Base-by-base conservation (phyloP, 2,113 vertebrate genomes). In the Paratilapia polleni region DNA sequence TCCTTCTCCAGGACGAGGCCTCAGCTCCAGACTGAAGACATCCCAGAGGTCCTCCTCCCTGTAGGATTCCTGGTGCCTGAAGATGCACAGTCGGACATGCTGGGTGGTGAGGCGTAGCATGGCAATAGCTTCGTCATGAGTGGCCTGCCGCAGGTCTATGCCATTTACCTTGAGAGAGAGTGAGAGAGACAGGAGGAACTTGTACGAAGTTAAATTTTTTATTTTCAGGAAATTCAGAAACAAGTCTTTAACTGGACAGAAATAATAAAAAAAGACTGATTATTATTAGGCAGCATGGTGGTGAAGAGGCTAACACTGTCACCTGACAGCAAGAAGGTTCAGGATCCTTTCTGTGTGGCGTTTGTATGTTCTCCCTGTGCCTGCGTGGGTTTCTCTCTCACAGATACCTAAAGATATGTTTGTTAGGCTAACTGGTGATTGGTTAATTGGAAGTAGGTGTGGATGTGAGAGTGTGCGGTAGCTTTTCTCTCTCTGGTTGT, bases 61-160 rank as follows among this genome's bases (percentile, higher is more conserved):
- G 94, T 97, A 97, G 2, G 96, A 96, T 58, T 97, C 94, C 85
- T 97, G 97, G 70, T 97, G 97, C 84, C 98, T 96, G 91, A 97
- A 99, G 66, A 99, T 95, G 1, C 95, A 95, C 49, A 99, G 93
- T 10, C 93, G 93, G 60, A 99, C 97, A 41, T 95, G 96, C 17
- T 98, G 97, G 6, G 97, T 97, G 6, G 97, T 98, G 77, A 99
- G 97, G 28, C 98, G 96, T 76, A 99, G 96, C 47, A 98, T 97
- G 28, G 97, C 97, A 62, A 99, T 97, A 1, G 98, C 98, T 94
- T 99, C 97, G 84, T 99, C 98, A 3, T 99, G 97, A 3, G 97
- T 98, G 73, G 97, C 98, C 94, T 96, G 97, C 84, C 97, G 96
- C 89, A 99, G 94, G 92, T 99, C 97, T 86, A 98, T 98, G n/a